Conservation (phyloP, 2,888 invertebrate genomes). For the Dermolepida albohirtum region DNA sequence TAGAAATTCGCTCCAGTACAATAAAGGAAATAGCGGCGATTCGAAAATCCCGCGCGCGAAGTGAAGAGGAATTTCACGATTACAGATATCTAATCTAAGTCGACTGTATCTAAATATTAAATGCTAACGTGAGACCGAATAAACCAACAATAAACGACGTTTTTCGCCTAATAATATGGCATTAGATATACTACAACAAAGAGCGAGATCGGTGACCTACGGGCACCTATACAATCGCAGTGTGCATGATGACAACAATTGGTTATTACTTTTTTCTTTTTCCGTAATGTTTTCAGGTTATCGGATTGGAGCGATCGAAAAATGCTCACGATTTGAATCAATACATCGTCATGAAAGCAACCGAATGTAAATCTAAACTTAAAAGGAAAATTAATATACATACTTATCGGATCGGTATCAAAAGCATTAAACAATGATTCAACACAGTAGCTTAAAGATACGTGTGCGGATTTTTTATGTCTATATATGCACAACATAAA, state of each 20-base stretch:
- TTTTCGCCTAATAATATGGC: slow-evolving; percentile 25
- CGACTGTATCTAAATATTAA: slow-evolving; percentile 34
- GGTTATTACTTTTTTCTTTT: too few species aligned
- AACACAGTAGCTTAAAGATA: too few species aligned
- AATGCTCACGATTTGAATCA: too few species aligned
- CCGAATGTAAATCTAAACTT: too few species aligned
- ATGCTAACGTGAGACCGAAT: slow-evolving; percentile 12
- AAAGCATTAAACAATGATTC: too few species aligned
- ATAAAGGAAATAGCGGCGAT: slow-evolving; percentile 11
- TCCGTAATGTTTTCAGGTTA: too few species aligned
- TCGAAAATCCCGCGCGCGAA: background rate
- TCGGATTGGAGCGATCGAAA: too few species aligned
- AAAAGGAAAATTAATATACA: too few species aligned
- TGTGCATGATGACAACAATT: background rate
- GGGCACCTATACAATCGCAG: background rate
- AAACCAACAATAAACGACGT: slow-evolving; percentile 29
- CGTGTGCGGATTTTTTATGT: too few species aligned
- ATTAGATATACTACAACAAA: slow-evolving; percentile 18
- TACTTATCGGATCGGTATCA: too few species aligned
- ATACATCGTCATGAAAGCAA: too few species aligned
- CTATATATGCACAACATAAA: too few species aligned
- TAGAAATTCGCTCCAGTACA: slow-evolving; percentile 24
- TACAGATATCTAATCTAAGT: slow-evolving; percentile 17
- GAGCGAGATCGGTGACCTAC: slow-evolving; percentile 1
- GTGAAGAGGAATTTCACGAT: slow-evolving; percentile 13